Percentiles rank a stretch among this genome's conserved stretches.
These are phyloP conservation scores for Hemicentrotus pulcherrimus DNA, from an alignment of 35 echinoderm and acorn worm species.

Conservation along the genomic window DNA sequence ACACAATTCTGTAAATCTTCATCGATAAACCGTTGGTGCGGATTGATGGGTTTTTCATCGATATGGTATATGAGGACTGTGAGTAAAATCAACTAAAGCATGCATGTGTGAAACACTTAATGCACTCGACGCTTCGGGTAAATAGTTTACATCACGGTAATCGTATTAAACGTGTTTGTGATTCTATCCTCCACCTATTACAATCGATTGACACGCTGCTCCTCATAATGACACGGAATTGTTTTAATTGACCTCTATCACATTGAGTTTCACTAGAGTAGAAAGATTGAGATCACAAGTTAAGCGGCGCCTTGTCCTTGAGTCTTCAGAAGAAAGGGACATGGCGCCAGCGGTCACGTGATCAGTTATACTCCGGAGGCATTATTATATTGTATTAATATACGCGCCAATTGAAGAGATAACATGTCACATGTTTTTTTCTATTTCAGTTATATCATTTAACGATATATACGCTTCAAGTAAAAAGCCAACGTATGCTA, in stretches of 20 bases:
- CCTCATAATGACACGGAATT: neutral
- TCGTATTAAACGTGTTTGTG: slow-evolving; percentile 4
- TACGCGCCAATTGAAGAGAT: neutral
- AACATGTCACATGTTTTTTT: neutral
- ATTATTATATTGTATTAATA: neutral
- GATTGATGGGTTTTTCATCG: slow-evolving; percentile 28
- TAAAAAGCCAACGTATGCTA: neutral
- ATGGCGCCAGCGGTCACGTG: neutral
- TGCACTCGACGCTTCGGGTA: neutral
- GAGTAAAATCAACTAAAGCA: slow-evolving; percentile 9
- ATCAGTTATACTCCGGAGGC: neutral
- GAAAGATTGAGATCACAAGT: neutral
- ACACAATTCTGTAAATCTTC: slow-evolving; percentile 33
- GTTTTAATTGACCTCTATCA: slow-evolving; percentile 42
- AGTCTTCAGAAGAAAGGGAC: neutral
- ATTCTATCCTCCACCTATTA: neutral
- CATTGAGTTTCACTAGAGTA: slow-evolving; percentile 25
- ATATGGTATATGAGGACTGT: neutral
- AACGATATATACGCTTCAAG: neutral
- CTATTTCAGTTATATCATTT: neutral
- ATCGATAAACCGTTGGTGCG: slow-evolving; percentile 42
- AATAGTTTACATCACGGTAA: slow-evolving; percentile 4
- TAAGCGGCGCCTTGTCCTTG: slow-evolving; percentile 10
- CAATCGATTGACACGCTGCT: slow-evolving; percentile 28
- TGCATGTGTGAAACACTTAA: slow-evolving; percentile 32